These are phyloP conservation scores for Typhlichthys eigenmanni DNA, from an alignment of 2,797 vertebrate species.

Conservation along the genomic window DNA sequence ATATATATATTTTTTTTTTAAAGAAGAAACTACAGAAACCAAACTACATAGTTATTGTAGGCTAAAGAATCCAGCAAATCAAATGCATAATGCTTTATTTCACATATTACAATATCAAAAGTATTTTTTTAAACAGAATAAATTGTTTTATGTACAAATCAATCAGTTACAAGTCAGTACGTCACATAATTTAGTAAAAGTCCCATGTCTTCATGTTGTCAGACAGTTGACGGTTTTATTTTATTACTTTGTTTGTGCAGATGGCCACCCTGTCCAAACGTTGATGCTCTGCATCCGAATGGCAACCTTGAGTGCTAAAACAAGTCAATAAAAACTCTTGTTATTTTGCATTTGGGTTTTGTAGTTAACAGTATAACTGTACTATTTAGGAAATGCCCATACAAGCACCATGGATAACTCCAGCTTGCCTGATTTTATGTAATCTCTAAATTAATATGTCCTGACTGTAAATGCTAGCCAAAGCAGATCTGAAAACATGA, in stretches of 20 bases:
- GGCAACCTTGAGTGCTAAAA: conserved; percentile 49
- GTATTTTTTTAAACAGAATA: conserved; percentile 34
- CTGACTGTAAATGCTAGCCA: conserved; percentile 2
- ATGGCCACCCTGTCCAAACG: neutral
- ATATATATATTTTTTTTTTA: no score
- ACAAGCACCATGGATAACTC: neutral
- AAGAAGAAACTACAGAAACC: neutral
- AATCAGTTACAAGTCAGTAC: conserved; percentile 12
- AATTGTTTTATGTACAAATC: conserved; percentile 29
- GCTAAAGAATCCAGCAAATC: conserved; percentile 22
- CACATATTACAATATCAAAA: conserved; percentile 43
- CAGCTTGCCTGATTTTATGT: no score
- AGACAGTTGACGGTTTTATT: conserved; percentile 1
- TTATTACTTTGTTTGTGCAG: neutral
- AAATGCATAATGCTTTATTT: conserved; percentile 77
- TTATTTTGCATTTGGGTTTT: conserved; percentile 15
- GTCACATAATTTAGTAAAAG: conserved; percentile 20
- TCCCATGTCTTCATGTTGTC: conserved; percentile 9
- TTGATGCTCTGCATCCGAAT: conserved; percentile 15
- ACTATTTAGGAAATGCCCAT: neutral
- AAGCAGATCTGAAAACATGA: neutral
- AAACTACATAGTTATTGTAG: neutral
- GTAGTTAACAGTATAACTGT: conserved; percentile 1
- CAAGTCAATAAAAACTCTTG: conserved; percentile 45
- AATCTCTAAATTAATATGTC: no score